phyloP scores from a whole-genome alignment of 1,140 invertebrate genomes.

The Apis florea region DNA sequence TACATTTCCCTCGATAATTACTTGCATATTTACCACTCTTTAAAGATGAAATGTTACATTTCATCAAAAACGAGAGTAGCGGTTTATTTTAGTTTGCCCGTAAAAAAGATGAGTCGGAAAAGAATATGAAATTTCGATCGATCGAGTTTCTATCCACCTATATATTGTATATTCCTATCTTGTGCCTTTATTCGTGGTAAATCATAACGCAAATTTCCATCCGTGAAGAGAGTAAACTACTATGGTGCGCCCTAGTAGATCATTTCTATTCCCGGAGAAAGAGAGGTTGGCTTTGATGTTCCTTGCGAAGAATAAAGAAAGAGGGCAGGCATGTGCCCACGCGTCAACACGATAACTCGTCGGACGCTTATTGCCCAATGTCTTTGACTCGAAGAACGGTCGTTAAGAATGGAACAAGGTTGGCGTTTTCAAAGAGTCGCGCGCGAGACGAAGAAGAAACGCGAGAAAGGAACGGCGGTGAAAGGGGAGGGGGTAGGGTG shows the following conservation, averaged over 20 bases:
- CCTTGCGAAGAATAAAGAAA: neutral
- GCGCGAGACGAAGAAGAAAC: neutral
- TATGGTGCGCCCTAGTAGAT: neutral
- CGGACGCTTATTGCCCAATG: conserved; percentile 13
- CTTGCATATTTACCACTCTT: no score
- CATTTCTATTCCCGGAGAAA: neutral
- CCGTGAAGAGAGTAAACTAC: neutral
- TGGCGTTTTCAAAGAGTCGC: conserved; percentile 29
- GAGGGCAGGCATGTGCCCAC: neutral
- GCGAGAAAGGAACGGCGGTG: neutral
- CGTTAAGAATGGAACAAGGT: conserved; percentile 29
- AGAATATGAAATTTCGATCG: conserved; percentile 19
- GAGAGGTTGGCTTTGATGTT: neutral
- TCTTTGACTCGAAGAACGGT: conserved; percentile 8
- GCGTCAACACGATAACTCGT: neutral
- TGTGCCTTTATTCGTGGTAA: neutral
- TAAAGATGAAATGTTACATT: no score
- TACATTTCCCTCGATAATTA: no score
- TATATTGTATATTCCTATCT: no score
- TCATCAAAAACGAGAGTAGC: no score
- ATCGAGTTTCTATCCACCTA: no score
- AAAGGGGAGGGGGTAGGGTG: neutral
- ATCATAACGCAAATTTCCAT: neutral
- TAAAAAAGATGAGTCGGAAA: no score
- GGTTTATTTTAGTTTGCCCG: no score